Evolutionary conservation across 2,113 vertebrate genomes (phyloP).

Genomic region (Brienomyrus brachyistius): DNA sequence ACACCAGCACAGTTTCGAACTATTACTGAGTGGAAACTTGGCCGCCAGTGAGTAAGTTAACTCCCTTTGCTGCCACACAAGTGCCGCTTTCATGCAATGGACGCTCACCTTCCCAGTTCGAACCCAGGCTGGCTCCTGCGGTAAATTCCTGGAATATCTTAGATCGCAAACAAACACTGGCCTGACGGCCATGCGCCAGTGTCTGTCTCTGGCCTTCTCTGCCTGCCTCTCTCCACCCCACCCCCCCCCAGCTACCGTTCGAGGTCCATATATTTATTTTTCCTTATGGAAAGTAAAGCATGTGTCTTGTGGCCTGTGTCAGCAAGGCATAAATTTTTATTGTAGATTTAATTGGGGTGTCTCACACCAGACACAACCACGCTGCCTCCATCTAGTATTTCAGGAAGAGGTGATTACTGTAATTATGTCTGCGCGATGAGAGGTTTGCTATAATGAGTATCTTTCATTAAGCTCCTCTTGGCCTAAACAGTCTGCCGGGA

Average conservation of each 20-base stretch:
- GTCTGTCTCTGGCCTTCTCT: background rate
- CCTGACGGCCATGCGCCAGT: slow-evolving; percentile 33
- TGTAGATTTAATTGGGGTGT: slow-evolving; percentile 53
- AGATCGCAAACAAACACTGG: slow-evolving; percentile 65
- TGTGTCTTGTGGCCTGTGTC: slow-evolving; percentile 37
- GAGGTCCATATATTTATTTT: slow-evolving; percentile 14
- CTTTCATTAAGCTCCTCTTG: slow-evolving; percentile 49
- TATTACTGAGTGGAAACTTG: slow-evolving; percentile 67
- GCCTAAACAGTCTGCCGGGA: slow-evolving; percentile 40
- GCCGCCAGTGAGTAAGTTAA: slow-evolving; percentile 54
- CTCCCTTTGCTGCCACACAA: slow-evolving; percentile 40
- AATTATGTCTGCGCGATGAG: slow-evolving; percentile 53
- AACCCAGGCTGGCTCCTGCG: slow-evolving; percentile 47
- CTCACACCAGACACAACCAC: slow-evolving; percentile 47
- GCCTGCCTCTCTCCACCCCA: background rate
- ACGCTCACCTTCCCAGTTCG: slow-evolving; percentile 46
- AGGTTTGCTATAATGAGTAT: slow-evolving; percentile 46
- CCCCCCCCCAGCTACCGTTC: slow-evolving; percentile 35
- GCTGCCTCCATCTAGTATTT: slow-evolving; percentile 49
- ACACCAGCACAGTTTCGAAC: slow-evolving; percentile 55
- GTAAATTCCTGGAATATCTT: slow-evolving; percentile 65
- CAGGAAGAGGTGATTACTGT: slow-evolving; percentile 58
- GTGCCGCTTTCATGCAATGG: slow-evolving; percentile 49
- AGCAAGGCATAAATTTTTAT: slow-evolving; percentile 51
- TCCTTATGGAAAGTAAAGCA: background rate